Base-by-base conservation (phyloP, 2,888 invertebrate genomes). In the Leptinotarsa peninsularis region DNA sequence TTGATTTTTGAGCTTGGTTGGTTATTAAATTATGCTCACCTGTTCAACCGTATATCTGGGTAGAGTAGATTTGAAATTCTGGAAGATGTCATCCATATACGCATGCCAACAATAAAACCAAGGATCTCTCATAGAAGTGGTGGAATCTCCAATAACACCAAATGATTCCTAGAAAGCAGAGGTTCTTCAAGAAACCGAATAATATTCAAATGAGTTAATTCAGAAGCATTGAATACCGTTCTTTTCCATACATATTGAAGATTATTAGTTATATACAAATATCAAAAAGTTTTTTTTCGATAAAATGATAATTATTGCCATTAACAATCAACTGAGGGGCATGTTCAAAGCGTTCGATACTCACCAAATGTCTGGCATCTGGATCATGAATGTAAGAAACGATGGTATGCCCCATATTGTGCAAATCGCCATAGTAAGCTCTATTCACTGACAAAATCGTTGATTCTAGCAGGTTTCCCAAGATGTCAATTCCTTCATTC, bases 41-140 rank as follows among this genome's bases (percentile, higher is more conserved):
- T 95, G 85, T 10, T 17, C 7, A 49, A 67, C 14, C 7, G 63
- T 27, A n/a, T 63, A 63, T 0, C 92, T 90, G 0, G 92, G 89
- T 56, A 96, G 88, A 14, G 92, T 93, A 76, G 89, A 89, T 88
- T 96, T 96, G 88, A 93, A 93, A 79, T 92, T 90, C 81, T 92
- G 91, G 90, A 96, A 96, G 49, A 96, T 89, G 81, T 94, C 93
- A 83, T 96, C 94, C 33, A 96, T 90, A 85, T 92, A 94, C 0
- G 93, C 91, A 84, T 96, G 96, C 94, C 94, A 96, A 85, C 94
- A 92, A 89, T 96, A 96, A 90, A 96, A 96, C 21, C 94, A 89
- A 0, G 96, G 96, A 88, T 96, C 96, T 2, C 96, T 90, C 95
- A 96, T 96, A 0, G 96, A 94, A 0, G 95, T 95, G 0, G 95